Evolutionary conservation across 1,140 invertebrate genomes (phyloP).

Genomic region (Matsumurasca onukii): DNA sequence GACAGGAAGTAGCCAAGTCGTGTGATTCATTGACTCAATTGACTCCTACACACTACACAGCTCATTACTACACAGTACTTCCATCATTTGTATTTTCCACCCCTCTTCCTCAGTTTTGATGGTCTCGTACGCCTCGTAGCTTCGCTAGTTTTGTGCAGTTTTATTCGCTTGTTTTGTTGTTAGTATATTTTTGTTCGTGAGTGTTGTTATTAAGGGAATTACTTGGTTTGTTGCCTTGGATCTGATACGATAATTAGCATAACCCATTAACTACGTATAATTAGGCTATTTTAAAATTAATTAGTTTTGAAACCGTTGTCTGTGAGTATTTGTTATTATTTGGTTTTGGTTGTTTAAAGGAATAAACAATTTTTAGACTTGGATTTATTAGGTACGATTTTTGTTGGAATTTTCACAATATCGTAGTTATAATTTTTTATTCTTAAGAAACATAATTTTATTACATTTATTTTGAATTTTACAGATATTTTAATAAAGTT

Average conservation of each 20-base stretch:
- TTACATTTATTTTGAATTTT: no score
- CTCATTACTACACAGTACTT: neutral
- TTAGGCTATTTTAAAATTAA: no score
- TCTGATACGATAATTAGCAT: conserved; percentile 23
- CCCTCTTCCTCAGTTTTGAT: conserved; percentile 3
- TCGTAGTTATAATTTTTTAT: no score
- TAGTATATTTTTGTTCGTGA: neutral
- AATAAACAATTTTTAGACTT: no score
- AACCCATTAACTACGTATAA: no score
- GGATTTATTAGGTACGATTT: no score
- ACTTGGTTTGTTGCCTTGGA: neutral
- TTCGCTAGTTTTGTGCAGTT: neutral
- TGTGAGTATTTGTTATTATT: no score
- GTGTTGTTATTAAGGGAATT: neutral
- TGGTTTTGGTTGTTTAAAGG: no score
- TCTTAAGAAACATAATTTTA: no score
- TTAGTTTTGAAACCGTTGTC: no score
- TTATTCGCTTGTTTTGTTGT: neutral
- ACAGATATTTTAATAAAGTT: no score
- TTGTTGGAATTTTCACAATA: no score
- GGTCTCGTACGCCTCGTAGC: neutral
- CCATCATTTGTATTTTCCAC: conserved; percentile 5
- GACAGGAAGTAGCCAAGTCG: conserved; percentile 7
- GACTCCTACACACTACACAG: conserved; percentile 9
- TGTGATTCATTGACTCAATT: conserved; percentile 18